phyloP scores from a whole-genome alignment of 2,113 vertebrate genomes.

The Grantiella picta region DNA sequence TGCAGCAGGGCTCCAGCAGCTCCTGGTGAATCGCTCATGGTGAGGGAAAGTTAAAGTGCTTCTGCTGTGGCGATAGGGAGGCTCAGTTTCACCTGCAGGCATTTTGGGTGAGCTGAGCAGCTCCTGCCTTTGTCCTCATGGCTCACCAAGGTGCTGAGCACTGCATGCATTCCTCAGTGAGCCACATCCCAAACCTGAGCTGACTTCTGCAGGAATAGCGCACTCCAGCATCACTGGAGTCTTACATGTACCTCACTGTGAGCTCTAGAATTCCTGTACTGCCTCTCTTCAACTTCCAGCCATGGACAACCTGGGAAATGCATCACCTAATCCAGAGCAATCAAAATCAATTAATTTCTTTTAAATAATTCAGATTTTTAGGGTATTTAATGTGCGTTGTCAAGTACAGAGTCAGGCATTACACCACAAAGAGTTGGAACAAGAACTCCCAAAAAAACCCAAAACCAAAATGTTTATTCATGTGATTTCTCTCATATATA shows the following conservation, averaged over 20 bases:
- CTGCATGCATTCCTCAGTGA: not conserved
- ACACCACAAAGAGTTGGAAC: not conserved
- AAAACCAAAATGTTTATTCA: not conserved
- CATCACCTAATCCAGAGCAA: not conserved
- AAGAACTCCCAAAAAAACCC: not conserved
- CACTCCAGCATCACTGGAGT: not conserved
- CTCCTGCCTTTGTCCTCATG: fast-evolving
- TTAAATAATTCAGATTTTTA: not conserved
- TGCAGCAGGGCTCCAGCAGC: not conserved
- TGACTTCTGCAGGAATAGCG: not conserved
- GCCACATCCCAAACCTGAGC: fast-evolving
- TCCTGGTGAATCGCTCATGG: fast-evolving
- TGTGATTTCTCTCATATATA: not conserved
- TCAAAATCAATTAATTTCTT: not conserved
- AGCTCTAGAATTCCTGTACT: not conserved
- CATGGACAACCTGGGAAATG: not conserved
- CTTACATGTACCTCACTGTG: no score
- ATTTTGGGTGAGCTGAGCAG: not conserved
- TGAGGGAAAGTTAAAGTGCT: not conserved
- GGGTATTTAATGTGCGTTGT: not conserved
- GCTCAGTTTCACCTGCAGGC: not conserved
- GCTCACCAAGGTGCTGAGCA: not conserved
- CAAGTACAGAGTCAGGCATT: not conserved
- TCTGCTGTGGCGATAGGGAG: not conserved
- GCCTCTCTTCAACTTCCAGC: not conserved